Evolutionary conservation across 64 coral and sea anemone genomes (phyloP), one percentile per base, ranked within the genome.

Genomic region (Orbicella faveolata): DNA sequence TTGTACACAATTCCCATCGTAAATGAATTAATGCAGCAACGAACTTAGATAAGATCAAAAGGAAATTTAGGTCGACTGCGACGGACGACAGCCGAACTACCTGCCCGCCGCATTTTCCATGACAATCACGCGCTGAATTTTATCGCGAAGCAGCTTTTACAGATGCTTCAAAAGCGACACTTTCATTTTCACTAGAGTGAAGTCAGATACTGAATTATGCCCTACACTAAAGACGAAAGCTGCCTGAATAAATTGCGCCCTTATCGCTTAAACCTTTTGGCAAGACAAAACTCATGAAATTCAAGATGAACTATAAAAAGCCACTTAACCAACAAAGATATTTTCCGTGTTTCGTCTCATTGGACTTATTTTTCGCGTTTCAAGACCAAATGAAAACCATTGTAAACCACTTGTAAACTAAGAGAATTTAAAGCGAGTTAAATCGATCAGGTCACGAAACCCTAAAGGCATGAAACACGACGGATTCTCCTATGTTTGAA

Each of bases 201-300:
- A 20, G 63, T 44, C 82, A 34, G 64, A 52, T 72, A 69, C 52
- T 69, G 61, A 68, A 68, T 36, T 72, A 73, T 48, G 67, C 12
- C 64, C 51, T 20, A 73, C 44, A 20, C 0, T 72, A 25, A 16
- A 23, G 26, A 23, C 0, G 63, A 72, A 53, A 10, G 39, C 21
- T 25, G 12, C 33, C 41, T 52, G 19, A 26, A 52, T 44, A 72
- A 85, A 70, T 70, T 25, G 36, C 82, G n/a, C 67, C 37, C 63
- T 83, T 83, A 66, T 65, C 63, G 20, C 9, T 44, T 21, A 17
- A 48, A 68, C 41, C 65, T 41, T 85, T 85, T 52, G 67, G 41
- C 63, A 83, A 83, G 63, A 64, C 34, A 83, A 68, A 82, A 85
- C 82, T 85, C 63, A 51, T 85, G 82, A 72, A 85, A 85, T 85